Percentiles rank a stretch among this genome's conserved stretches.
phyloP scores from a whole-genome alignment of 2,888 invertebrate species.

The Cryptus armator region DNA sequence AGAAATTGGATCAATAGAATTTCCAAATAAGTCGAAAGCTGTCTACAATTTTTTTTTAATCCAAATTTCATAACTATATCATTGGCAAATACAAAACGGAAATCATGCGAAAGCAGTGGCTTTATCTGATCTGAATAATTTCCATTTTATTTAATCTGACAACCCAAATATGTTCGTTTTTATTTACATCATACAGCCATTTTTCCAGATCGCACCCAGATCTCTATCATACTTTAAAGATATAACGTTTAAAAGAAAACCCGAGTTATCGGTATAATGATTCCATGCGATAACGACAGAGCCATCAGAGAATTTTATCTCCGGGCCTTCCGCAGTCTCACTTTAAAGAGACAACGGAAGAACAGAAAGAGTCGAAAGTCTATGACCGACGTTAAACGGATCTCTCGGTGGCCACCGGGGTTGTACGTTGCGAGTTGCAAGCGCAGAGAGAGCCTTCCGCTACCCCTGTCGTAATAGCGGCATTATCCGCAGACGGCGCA shows the following conservation, averaged over 20 bases:
- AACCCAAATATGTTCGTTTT: not conserved
- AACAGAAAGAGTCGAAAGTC: slow-evolving; percentile 57
- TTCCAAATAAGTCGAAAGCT: too few species aligned
- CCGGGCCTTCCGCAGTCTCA: not conserved
- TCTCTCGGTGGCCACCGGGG: slow-evolving; percentile 19
- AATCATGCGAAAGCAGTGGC: too few species aligned
- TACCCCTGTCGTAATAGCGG: slow-evolving; percentile 62
- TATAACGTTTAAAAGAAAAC: not conserved
- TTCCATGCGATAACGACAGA: slow-evolving; percentile 17
- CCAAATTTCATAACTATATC: too few species aligned
- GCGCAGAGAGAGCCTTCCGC: not conserved
- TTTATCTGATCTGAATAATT: too few species aligned
- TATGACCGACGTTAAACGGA: slow-evolving; percentile 62
- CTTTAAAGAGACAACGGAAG: not conserved
- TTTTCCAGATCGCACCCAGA: not conserved
- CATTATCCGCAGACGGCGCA: slow-evolving; percentile 74
- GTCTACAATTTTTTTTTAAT: too few species aligned
- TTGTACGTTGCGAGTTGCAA: slow-evolving; percentile 31
- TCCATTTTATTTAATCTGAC: too few species aligned
- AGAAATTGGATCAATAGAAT: too few species aligned
- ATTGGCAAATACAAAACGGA: too few species aligned
- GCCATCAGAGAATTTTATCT: slow-evolving; percentile 28
- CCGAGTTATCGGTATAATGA: slow-evolving; percentile 16
- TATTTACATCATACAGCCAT: not conserved
- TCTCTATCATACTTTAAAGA: not conserved